Percentiles rank a stretch among this genome's conserved stretches.
phyloP scores from a whole-genome alignment of 1,140 invertebrate species.

The Chionoecetes opilio region DNA sequence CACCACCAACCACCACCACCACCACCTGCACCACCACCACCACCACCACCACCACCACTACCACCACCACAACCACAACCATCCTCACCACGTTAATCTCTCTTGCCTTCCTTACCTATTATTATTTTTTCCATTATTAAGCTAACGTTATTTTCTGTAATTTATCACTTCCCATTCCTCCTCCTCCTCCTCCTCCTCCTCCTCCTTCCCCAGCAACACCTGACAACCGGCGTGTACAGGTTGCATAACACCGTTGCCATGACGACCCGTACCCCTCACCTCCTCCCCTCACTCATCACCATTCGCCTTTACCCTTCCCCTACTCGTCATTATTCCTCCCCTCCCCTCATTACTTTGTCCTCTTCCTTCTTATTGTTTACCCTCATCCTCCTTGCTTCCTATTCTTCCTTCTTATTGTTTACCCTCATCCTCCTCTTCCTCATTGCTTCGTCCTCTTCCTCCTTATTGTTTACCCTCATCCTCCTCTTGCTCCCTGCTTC shows the following conservation, averaged over 20 bases:
- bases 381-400: not conserved
- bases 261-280: not conserved
- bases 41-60: not conserved
- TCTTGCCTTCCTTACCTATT: no score
- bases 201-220: not conserved
- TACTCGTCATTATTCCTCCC: slow-evolving; percentile 6
- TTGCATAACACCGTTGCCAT: slow-evolving; percentile 38
- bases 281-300: not conserved
- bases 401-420: not conserved
- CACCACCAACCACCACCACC: not conserved
- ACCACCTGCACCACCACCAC: not conserved
- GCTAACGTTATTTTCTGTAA: not conserved
- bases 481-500: not conserved
- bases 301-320: not conserved
- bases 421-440: not conserved
- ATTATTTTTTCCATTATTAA: not conserved
- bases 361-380: not conserved
- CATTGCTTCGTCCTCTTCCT: not conserved
- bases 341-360: not conserved
- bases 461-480: not conserved
- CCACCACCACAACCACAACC: not conserved
- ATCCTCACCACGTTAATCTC: not conserved
- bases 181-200: no score
- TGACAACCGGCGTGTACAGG: slow-evolving; percentile 34
- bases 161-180: not conserved